Evolutionary conservation across 2,113 vertebrate genomes (phyloP).

Genomic region (Cinclus cinclus): DNA sequence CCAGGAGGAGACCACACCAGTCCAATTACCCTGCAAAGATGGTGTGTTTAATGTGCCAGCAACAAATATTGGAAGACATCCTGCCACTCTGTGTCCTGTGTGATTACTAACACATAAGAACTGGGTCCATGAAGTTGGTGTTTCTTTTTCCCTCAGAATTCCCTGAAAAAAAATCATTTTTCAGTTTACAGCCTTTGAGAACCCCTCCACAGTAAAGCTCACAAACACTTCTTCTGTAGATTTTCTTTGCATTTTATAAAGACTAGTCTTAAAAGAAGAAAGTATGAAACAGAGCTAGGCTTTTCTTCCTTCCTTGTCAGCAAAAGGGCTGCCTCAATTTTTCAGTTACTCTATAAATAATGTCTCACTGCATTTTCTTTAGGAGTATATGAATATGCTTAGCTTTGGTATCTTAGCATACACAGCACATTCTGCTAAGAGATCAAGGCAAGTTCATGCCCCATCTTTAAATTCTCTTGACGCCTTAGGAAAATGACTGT

Average conservation of each 20-base stretch:
- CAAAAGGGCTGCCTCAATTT: neutral
- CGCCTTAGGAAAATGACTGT: neutral
- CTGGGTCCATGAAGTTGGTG: neutral
- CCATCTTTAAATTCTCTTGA: slow-evolving; percentile 3
- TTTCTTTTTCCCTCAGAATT: neutral
- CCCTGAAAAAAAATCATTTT: neutral
- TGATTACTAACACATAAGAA: slow-evolving; percentile 1
- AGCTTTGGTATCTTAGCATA: neutral
- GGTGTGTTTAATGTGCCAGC: neutral
- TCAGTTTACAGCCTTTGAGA: neutral
- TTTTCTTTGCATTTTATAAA: slow-evolving; percentile 2
- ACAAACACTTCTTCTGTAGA: neutral
- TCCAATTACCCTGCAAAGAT: neutral
- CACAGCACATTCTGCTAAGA: neutral
- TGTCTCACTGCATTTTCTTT: neutral
- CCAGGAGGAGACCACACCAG: neutral
- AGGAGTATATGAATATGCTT: neutral
- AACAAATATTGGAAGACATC: neutral
- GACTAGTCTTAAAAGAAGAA: neutral
- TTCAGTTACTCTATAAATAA: neutral
- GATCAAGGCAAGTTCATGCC: slow-evolving; percentile 26
- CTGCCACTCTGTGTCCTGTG: neutral
- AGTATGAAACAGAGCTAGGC: neutral
- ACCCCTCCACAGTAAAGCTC: neutral
- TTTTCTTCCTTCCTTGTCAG: neutral